These are phyloP conservation scores for Mobula birostris DNA, from an alignment of 2,113 vertebrate genomes.

Conservation along the genomic window DNA sequence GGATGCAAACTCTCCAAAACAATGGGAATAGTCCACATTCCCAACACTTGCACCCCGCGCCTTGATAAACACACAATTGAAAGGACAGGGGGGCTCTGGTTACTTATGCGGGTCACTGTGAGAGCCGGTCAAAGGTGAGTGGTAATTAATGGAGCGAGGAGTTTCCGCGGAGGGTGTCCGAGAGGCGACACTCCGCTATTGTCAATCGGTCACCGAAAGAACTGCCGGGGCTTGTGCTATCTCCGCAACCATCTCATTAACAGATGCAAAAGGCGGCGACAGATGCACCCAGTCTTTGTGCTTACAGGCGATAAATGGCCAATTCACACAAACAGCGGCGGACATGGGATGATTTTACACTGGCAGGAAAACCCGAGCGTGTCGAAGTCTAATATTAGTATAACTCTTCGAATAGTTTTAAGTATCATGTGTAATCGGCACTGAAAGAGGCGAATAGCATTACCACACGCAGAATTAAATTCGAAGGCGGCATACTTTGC, in stretches of 20 bases:
- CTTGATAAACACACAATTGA: neutral
- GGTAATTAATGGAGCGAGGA: neutral
- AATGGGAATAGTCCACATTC: neutral
- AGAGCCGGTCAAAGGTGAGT: neutral
- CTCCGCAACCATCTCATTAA: neutral
- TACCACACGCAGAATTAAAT: neutral
- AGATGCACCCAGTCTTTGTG: constrained; percentile 8
- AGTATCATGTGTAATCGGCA: neutral
- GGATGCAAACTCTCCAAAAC: neutral
- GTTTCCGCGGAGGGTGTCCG: neutral
- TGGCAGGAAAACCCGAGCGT: neutral
- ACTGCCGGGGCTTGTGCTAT: neutral
- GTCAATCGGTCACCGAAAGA: neutral
- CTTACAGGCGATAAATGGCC: neutral
- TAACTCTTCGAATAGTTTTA: neutral
- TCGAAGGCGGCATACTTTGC: neutral
- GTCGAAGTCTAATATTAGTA: neutral
- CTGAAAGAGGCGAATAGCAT: neutral
- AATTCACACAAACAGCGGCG: neutral
- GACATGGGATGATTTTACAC: neutral
- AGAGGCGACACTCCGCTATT: neutral
- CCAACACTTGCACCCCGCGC: neutral
- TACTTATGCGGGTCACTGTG: neutral
- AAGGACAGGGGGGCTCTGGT: neutral
- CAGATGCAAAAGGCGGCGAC: constrained; percentile 14